A percentile compares a stretch with the other conserved stretches of the same genome.
These are phyloP conservation scores for Halocynthia aurantium DNA, from an alignment of 23 tunicate genomes.

Conservation along the genomic window DNA sequence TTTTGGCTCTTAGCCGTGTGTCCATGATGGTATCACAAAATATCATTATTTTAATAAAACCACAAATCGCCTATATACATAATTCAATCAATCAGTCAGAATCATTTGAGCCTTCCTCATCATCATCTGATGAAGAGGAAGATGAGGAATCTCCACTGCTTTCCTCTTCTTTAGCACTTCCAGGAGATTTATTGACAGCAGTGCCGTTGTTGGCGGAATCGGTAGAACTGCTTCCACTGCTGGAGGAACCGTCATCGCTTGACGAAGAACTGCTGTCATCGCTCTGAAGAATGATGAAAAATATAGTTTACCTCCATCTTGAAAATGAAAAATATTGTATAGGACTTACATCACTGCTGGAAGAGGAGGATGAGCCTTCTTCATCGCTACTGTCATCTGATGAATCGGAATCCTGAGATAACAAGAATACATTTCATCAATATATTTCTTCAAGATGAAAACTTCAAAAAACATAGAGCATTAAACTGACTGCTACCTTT, in stretches of 20 bases:
- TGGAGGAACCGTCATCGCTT: not conserved
- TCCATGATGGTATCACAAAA: too few relatives aligned
- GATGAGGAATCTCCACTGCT: conserved; percentile 18
- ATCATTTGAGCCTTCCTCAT: conserved; percentile 15
- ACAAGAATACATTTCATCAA: not conserved
- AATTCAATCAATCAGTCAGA: too few relatives aligned
- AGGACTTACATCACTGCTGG: conserved; percentile 3
- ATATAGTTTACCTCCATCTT: too few relatives aligned
- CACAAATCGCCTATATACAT: too few relatives aligned
- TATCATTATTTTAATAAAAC: too few relatives aligned
- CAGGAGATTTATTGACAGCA: not conserved
- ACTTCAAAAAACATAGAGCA: too few relatives aligned
- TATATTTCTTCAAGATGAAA: not conserved
- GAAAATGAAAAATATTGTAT: not conserved
- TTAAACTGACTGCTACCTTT: not conserved
- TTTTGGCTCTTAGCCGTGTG: too few relatives aligned
- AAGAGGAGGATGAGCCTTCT: conserved; percentile 1
- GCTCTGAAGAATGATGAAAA: too few relatives aligned
- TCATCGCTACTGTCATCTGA: conserved; percentile 6
- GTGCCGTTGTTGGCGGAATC: too few relatives aligned
- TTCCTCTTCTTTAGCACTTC: not conserved
- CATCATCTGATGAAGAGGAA: conserved; percentile 18
- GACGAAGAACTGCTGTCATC: not conserved
- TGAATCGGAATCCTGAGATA: conserved; percentile 16
- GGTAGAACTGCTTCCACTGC: not conserved